Percentiles rank a stretch among this genome's conserved stretches.
phyloP scores from a whole-genome alignment of 2,797 vertebrate genomes.

The Etheostoma perlongum region DNA sequence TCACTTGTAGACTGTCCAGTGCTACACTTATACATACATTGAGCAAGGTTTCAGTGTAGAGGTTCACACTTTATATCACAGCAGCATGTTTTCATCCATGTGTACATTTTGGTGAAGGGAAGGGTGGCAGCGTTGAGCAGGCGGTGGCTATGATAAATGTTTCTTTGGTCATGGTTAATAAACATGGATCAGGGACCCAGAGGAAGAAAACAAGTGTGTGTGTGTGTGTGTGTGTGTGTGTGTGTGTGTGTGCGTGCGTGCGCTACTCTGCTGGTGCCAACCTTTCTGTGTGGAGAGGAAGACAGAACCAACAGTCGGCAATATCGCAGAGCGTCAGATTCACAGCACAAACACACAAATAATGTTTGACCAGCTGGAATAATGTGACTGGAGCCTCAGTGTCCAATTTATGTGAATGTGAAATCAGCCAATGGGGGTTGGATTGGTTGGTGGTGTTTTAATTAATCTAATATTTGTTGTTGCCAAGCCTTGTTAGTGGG shows the following conservation, averaged over 20 bases:
- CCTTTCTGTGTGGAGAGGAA: background rate
- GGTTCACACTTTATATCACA: background rate
- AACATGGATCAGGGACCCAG: constrained; percentile 34
- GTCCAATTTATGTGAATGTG: constrained; percentile 33
- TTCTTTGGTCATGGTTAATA: constrained; percentile 20
- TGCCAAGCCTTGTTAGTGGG: constrained; percentile 39
- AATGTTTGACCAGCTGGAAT: constrained; percentile 24
- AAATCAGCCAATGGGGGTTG: constrained; percentile 47
- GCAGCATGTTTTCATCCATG: constrained; percentile 12
- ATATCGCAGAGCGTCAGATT: background rate
- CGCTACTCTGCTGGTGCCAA: constrained; percentile 13
- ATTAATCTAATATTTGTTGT: constrained; percentile 51
- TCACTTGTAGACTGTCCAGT: background rate
- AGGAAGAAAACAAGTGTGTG: constrained; percentile 1
- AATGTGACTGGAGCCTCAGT: constrained; percentile 13
- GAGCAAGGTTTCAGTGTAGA: background rate
- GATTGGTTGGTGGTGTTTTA: constrained; percentile 50
- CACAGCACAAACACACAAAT: background rate
- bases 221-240: constrained; percentile 6
- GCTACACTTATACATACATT: constrained; percentile 3
- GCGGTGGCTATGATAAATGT: constrained; percentile 9
- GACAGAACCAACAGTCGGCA: background rate
- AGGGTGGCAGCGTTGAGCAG: background rate
- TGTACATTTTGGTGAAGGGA: constrained; percentile 7
- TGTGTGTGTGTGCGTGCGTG: constrained; percentile 3